phyloP scores from a whole-genome alignment of 2,113 vertebrate genomes.

The Craseonycteris thonglongyai region DNA sequence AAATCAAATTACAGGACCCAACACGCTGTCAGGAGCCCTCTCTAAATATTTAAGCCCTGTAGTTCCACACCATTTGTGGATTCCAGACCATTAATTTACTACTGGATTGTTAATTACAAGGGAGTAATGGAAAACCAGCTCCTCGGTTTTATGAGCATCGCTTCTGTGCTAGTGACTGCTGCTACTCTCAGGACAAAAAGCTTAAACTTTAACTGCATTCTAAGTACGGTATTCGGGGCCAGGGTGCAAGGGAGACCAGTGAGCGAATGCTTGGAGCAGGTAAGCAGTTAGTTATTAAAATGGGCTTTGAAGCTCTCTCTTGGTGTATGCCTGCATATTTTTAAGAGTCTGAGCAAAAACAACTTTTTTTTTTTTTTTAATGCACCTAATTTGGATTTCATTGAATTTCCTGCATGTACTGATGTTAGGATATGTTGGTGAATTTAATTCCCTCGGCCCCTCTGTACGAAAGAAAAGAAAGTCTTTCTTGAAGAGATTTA shows the following conservation, averaged over 20 bases:
- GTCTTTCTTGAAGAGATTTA: slow-evolving; percentile 68
- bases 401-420: slow-evolving; percentile 45
- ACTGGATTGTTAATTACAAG: slow-evolving; percentile 42
- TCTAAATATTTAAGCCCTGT: not conserved
- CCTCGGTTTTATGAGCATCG: not conserved
- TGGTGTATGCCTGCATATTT: slow-evolving; percentile 56
- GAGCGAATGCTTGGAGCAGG: slow-evolving; percentile 18
- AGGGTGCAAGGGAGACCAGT: not conserved
- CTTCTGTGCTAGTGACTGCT: not conserved
- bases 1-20: not conserved
- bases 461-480: slow-evolving; percentile 65
- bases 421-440: slow-evolving; percentile 64
- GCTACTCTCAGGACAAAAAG: not conserved
- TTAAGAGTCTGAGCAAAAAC: slow-evolving; percentile 21
- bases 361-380: not conserved
- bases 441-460: slow-evolving; percentile 55
- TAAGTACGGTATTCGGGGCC: slow-evolving; percentile 27
- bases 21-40: not conserved
- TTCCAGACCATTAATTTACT: slow-evolving; percentile 47
- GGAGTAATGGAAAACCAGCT: not conserved
- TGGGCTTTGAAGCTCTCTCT: slow-evolving; percentile 52
- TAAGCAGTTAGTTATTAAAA: slow-evolving; percentile 76
- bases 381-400: slow-evolving; percentile 65
- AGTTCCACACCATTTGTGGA: slow-evolving; percentile 20
- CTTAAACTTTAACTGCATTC: slow-evolving; percentile 41